Evolutionary conservation across 2,888 invertebrate genomes (phyloP).

Genomic region (Drosophila demipolita): DNA sequence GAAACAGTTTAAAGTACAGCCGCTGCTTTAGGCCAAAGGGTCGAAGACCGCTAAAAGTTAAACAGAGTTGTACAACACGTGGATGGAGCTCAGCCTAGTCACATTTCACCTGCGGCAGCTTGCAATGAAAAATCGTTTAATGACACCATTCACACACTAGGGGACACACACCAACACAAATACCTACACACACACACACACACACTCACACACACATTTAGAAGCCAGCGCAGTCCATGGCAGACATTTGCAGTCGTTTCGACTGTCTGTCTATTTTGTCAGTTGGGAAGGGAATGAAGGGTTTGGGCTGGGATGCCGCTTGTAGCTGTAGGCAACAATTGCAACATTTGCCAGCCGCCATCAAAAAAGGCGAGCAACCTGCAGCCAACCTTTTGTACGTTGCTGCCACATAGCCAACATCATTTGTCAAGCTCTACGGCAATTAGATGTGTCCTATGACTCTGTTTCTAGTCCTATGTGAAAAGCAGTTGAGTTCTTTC

Average conservation of each 20-base stretch:
- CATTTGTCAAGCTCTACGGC: slow-evolving; percentile 71
- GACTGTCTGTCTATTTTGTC: slow-evolving; percentile 47
- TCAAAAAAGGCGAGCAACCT: slow-evolving; percentile 27
- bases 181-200: slow-evolving; percentile 47
- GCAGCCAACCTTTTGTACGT: slow-evolving; percentile 29
- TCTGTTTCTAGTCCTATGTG: slow-evolving; percentile 52
- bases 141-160: slow-evolving; percentile 81
- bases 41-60: slow-evolving; percentile 72
- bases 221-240: background rate
- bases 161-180: background rate
- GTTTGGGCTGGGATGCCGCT: slow-evolving; percentile 10
- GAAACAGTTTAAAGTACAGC: slow-evolving; percentile 54
- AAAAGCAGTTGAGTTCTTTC: slow-evolving; percentile 7
- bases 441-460: slow-evolving; percentile 67
- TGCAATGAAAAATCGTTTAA: slow-evolving; percentile 84
- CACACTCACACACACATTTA: slow-evolving; percentile 34
- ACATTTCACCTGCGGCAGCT: slow-evolving; percentile 82
- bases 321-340: slow-evolving; percentile 67
- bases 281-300: slow-evolving; percentile 1
- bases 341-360: slow-evolving; percentile 59
- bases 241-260: slow-evolving; percentile 55
- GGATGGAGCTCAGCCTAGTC: slow-evolving; percentile 32
- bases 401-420: slow-evolving; percentile 47
- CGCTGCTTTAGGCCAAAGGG: slow-evolving; percentile 47
- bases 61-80: slow-evolving; percentile 18